Conservation (phyloP, 2,797 vertebrate genomes). For the Melanotaenia trifasciata region DNA sequence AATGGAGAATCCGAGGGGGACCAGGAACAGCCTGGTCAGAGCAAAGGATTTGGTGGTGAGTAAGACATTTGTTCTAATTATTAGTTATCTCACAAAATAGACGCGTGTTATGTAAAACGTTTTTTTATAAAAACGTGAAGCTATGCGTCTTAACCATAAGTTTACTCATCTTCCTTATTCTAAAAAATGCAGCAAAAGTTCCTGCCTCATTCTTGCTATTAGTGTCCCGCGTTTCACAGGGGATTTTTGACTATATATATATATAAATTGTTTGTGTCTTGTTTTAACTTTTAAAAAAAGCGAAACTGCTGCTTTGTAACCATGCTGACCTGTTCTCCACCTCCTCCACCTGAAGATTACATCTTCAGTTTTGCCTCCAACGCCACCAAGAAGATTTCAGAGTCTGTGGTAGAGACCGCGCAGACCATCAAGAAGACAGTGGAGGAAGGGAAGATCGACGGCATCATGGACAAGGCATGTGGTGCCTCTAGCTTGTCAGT, state of each 20-base stretch:
- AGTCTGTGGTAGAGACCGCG: conserved; percentile 93
- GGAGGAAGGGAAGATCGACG: conserved; percentile 95
- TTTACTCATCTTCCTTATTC: no score
- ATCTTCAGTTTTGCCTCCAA: conserved; percentile 93
- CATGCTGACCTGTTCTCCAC: neutral
- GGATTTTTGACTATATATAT: neutral
- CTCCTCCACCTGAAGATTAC: conserved; percentile 80
- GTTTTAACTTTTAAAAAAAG: neutral
- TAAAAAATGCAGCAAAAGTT: neutral
- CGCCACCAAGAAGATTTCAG: conserved; percentile 94
- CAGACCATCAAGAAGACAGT: conserved; percentile 96
- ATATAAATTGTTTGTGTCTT: neutral
- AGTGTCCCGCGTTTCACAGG: rapidly evolving
- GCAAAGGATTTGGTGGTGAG: conserved; percentile 78
- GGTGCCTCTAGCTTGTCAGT: neutral
- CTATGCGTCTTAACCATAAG: no score
- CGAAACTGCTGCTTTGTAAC: neutral
- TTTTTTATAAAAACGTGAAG: no score
- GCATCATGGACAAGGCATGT: conserved; percentile 93
- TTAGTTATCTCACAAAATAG: no score
- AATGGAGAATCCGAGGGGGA: conserved; percentile 24
- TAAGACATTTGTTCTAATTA: no score
- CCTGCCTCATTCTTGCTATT: neutral
- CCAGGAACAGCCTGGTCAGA: conserved; percentile 21
- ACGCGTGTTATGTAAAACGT: no score